A percentile compares a stretch with the other conserved stretches of the same genome.
These are phyloP conservation scores for Anguilla japonica DNA, from an alignment of 2,113 vertebrate genomes.

Conservation along the genomic window DNA sequence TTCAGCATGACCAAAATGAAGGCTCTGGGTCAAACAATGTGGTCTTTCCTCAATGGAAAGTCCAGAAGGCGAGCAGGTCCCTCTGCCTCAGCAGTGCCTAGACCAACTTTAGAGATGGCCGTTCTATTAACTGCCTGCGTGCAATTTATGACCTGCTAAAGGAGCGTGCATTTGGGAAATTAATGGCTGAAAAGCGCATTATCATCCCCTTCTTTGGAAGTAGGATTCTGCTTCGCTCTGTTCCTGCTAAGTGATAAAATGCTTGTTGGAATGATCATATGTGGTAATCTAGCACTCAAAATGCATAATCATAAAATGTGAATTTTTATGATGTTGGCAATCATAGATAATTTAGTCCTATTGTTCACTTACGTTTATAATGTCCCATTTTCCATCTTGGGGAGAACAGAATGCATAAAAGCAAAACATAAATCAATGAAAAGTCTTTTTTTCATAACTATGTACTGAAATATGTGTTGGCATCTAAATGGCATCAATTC, in stretches of 20 bases:
- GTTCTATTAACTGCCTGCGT: background rate
- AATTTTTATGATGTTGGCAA: background rate
- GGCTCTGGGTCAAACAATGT: background rate
- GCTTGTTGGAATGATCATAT: background rate
- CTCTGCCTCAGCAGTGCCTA: background rate
- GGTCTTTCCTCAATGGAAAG: background rate
- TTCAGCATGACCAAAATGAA: background rate
- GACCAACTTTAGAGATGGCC: background rate
- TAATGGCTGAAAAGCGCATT: background rate
- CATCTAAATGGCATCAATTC: too few relatives aligned
- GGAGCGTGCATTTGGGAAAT: background rate
- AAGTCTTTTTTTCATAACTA: background rate
- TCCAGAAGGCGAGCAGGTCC: background rate
- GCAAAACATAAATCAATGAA: background rate
- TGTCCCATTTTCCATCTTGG: background rate
- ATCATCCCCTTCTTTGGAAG: background rate
- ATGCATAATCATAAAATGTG: background rate
- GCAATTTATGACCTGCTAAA: background rate
- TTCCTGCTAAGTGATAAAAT: background rate
- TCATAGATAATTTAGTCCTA: background rate
- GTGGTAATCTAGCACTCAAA: background rate
- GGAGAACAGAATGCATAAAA: background rate
- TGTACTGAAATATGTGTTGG: too few relatives aligned
- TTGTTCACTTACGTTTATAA: background rate
- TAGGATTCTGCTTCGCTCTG: background rate